These are phyloP conservation scores for Heterotis niloticus DNA, from an alignment of 2,113 vertebrate genomes.

Conservation along the genomic window DNA sequence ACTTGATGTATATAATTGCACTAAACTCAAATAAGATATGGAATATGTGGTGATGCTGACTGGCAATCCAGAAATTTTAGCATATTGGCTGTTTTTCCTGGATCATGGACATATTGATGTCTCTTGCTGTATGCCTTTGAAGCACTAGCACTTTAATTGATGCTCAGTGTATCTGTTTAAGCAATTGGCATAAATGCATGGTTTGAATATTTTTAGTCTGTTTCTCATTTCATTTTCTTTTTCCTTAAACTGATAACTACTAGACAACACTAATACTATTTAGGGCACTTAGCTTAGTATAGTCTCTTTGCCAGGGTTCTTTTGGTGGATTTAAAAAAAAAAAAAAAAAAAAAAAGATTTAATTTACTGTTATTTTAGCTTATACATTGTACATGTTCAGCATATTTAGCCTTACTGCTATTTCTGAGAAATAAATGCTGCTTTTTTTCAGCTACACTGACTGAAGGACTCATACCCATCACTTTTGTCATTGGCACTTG, in stretches of 20 bases:
- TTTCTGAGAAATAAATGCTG: background rate
- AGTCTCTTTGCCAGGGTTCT: too few species aligned
- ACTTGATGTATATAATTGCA: too few species aligned
- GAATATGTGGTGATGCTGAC: too few species aligned
- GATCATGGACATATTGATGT: too few species aligned
- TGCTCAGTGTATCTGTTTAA: too few species aligned
- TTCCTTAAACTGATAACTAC: background rate
- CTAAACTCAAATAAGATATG: too few species aligned
- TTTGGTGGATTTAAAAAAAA: too few species aligned
- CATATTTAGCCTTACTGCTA: background rate
- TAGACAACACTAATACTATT: background rate
- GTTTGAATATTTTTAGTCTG: background rate
- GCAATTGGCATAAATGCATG: background rate
- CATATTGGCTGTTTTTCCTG: too few species aligned
- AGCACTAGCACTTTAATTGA: too few species aligned
- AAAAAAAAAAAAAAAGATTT: too few species aligned
- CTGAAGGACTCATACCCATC: background rate
- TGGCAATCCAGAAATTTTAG: too few species aligned
- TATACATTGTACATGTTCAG: background rate
- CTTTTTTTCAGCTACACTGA: background rate
- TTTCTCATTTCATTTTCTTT: background rate
- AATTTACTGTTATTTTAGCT: background rate
- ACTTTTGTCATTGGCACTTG: background rate
- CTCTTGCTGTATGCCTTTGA: too few species aligned
- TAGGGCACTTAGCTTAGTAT: background rate